phyloP scores from a whole-genome alignment of 2,888 invertebrate genomes.

The Apamea sordens region DNA sequence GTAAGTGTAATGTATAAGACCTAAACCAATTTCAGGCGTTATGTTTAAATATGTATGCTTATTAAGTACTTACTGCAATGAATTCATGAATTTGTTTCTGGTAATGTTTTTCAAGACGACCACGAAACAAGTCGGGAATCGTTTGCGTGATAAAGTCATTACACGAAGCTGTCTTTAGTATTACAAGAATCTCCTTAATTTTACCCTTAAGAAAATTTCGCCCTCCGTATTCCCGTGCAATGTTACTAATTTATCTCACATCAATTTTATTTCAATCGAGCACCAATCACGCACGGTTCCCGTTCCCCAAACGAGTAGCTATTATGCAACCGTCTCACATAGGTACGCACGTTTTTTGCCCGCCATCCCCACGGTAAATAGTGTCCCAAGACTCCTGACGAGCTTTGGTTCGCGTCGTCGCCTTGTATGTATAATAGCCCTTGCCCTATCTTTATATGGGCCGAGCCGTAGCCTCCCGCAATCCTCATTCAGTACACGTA shows the following conservation, averaged over 20 bases:
- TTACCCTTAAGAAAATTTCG: background rate
- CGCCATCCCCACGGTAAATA: constrained; percentile 85
- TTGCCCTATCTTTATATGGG: constrained; percentile 90
- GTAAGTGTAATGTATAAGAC: background rate
- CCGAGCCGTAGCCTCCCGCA: constrained; percentile 88
- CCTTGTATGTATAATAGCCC: constrained; percentile 85
- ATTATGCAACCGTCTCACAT: constrained; percentile 87
- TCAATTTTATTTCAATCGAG: constrained; percentile 66
- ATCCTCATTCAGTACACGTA: constrained; percentile 90
- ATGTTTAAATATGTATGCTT: constrained; percentile 40
- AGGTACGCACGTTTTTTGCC: constrained; percentile 81
- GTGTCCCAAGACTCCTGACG: constrained; percentile 81
- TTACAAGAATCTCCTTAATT: background rate
- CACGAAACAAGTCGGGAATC: constrained; percentile 39
- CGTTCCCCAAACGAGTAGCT: constrained; percentile 82
- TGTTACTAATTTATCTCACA: constrained; percentile 25
- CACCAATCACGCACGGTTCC: constrained; percentile 81
- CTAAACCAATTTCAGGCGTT: constrained; percentile 19
- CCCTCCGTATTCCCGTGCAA: background rate
- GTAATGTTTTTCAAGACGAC: constrained; percentile 32
- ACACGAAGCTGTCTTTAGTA: constrained; percentile 6
- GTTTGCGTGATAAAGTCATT: background rate
- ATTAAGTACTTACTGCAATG: constrained; percentile 24
- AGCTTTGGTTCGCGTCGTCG: constrained; percentile 74
- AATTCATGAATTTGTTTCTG: constrained; percentile 43